Conservation (phyloP, 2,797 vertebrate genomes). For the Sternarchorhynchus goeldii region DNA sequence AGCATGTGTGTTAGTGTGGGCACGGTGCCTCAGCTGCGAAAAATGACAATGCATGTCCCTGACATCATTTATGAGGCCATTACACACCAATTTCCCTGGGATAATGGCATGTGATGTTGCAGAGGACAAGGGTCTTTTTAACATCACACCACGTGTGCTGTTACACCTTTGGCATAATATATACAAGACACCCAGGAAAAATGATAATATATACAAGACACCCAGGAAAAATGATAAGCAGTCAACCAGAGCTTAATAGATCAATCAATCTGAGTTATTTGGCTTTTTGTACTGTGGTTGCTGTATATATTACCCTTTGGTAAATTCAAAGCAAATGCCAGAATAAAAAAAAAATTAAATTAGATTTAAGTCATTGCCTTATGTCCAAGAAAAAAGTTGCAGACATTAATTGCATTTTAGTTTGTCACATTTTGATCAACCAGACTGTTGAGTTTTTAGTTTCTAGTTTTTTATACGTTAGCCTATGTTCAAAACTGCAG, state of each 20-base stretch:
- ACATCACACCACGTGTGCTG: constrained; percentile 28
- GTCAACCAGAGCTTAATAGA: constrained; percentile 17
- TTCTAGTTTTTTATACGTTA: no score
- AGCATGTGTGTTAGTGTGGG: constrained; percentile 51
- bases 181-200: constrained; percentile 9
- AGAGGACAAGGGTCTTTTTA: constrained; percentile 48
- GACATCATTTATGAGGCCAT: constrained; percentile 58
- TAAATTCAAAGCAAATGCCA: not conserved
- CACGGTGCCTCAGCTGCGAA: constrained; percentile 45
- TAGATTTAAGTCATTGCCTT: no score
- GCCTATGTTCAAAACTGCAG: not conserved
- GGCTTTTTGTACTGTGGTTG: not conserved
- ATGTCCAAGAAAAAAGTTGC: no score
- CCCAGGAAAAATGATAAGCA: constrained; percentile 34
- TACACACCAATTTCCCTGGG: constrained; percentile 46
- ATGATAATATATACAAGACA: constrained; percentile 24
- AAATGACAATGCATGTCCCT: constrained; percentile 52
- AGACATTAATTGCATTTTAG: no score
- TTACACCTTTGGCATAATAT: constrained; percentile 42
- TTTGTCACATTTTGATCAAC: no score
- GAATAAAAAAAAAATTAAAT: not conserved
- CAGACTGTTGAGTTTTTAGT: no score
- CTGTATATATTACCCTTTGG: not conserved
- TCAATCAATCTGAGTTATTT: constrained; percentile 9
- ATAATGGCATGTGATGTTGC: constrained; percentile 54